Evolutionary conservation across 1,140 invertebrate genomes (phyloP).

Genomic region (Ridgeia piscesae): DNA sequence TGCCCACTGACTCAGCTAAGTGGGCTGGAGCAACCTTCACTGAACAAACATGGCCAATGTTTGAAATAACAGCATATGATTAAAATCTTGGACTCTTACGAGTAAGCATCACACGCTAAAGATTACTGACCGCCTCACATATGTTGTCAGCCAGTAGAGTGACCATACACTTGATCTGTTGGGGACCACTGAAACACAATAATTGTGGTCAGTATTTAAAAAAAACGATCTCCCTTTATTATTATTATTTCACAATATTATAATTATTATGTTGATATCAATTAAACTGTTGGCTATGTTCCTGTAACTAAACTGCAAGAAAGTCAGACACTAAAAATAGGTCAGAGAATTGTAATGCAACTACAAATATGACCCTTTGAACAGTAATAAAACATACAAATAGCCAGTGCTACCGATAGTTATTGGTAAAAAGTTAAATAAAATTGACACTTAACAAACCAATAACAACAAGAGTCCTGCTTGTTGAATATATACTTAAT

Average conservation of each 20-base stretch:
- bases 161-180: constrained; percentile 87
- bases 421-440: background rate
- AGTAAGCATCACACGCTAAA: background rate
- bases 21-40: too few species aligned
- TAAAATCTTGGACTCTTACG: too few species aligned
- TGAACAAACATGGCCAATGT: too few species aligned
- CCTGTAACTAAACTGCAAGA: background rate
- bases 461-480: too few species aligned
- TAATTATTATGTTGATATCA: background rate
- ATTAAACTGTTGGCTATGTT: background rate
- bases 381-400: too few species aligned
- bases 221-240: background rate
- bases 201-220: background rate
- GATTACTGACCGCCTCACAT: constrained; percentile 76
- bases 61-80: too few species aligned
- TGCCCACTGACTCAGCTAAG: too few species aligned
- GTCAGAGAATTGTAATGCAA: background rate
- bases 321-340: background rate
- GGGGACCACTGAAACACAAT: constrained; percentile 16
- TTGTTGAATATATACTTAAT: too few species aligned
- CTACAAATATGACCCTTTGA: background rate
- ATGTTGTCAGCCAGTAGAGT: constrained; percentile 88
- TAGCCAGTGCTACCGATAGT: too few species aligned
- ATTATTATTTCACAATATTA: background rate
- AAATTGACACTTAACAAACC: too few species aligned